A percentile compares a stretch with the other conserved stretches of the same genome.
phyloP scores from a whole-genome alignment of 64 coral and sea anemone genomes.

The Cladopsammia gracilis region DNA sequence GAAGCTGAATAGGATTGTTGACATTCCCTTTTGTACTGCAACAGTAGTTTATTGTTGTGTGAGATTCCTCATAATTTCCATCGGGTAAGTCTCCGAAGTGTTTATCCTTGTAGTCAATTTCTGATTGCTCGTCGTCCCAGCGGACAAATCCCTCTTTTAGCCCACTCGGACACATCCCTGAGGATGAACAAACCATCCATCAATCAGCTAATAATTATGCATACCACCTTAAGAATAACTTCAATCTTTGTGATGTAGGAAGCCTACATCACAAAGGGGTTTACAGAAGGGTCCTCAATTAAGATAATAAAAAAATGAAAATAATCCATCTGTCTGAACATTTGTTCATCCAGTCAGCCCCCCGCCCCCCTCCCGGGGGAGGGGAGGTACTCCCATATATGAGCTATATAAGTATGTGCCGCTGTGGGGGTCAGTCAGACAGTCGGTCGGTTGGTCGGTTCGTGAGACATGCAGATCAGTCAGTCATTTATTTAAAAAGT shows the following conservation, averaged over 20 bases:
- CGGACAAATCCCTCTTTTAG: conserved; percentile 95
- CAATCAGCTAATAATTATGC: not conserved
- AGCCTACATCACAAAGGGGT: too few species aligned
- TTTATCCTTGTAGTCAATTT: conserved; percentile 85
- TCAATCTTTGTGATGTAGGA: too few species aligned
- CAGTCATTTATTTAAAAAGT: too few species aligned
- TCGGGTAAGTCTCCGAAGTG: conserved; percentile 84
- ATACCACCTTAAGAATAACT: too few species aligned
- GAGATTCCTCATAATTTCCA: conserved; percentile 85
- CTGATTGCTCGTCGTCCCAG: conserved; percentile 98
- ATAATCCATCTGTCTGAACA: not conserved
- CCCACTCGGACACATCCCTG: conserved; percentile 87
- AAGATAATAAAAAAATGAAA: too few species aligned
- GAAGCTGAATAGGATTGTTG: conserved; percentile 96
- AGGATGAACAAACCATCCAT: not conserved
- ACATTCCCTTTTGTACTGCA: conserved; percentile 96
- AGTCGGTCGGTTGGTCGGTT: too few species aligned
- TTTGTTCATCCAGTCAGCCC: not conserved
- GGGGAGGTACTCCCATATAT: too few species aligned
- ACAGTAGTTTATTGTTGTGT: conserved; percentile 97
- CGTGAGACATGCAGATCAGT: too few species aligned
- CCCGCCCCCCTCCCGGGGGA: not conserved
- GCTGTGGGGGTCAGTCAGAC: not conserved
- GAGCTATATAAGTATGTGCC: too few species aligned
- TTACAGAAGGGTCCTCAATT: too few species aligned